A percentile compares a stretch with the other conserved stretches of the same genome.
These are phyloP conservation scores for Brachionus koreanus DNA, from an alignment of 1,140 invertebrate species.

Conservation along the genomic window DNA sequence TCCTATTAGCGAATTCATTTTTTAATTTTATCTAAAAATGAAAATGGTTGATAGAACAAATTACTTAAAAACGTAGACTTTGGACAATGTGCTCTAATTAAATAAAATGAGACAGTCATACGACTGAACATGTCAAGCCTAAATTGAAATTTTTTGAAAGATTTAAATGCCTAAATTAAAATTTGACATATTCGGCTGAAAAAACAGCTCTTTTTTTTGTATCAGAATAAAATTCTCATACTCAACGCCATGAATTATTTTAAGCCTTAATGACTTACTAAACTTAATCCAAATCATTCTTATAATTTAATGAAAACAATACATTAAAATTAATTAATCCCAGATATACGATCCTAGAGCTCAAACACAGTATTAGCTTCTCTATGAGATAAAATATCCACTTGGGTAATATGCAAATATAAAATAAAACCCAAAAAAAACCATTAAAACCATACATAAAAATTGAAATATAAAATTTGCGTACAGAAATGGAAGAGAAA, in stretches of 20 bases:
- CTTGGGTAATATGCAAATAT: neutral
- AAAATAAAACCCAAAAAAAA: neutral
- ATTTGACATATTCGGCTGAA: neutral
- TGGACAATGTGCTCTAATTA: neutral
- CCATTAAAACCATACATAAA: neutral
- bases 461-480: neutral
- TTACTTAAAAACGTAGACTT: neutral
- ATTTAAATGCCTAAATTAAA: neutral
- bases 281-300: neutral
- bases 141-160: neutral
- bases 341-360: neutral
- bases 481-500: neutral
- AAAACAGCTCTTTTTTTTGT: neutral
- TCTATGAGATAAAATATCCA: neutral
- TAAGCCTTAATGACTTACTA: neutral
- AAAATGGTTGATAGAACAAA: neutral
- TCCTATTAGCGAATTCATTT: constrained; percentile 15
- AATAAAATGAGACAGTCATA: neutral
- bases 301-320: neutral
- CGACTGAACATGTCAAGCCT: neutral
- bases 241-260: neutral
- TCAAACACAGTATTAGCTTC: neutral
- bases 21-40: neutral
- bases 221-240: neutral
- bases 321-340: neutral